Evolutionary conservation across 2,797 vertebrate genomes (phyloP).

Genomic region (Acrocephalus scirpaceus): DNA sequence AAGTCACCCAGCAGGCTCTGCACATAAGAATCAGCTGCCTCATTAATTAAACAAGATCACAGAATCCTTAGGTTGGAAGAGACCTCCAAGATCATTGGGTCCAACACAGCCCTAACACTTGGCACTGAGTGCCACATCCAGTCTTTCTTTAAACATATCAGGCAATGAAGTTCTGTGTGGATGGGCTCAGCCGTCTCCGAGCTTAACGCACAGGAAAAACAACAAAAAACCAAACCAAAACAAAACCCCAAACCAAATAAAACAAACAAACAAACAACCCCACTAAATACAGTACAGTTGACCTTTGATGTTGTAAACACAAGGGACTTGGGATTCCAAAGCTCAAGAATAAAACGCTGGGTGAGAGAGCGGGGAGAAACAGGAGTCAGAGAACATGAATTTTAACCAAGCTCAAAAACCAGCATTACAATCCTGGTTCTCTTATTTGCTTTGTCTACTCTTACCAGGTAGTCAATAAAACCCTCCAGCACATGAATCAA

Average conservation of each 20-base stretch:
- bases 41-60: neutral
- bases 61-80: neutral
- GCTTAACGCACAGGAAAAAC: neutral
- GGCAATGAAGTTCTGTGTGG: neutral
- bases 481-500: neutral
- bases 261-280: neutral
- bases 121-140: neutral
- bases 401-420: neutral
- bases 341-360: neutral
- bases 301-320: neutral
- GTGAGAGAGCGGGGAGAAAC: accelerated
- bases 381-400: neutral
- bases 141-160: neutral
- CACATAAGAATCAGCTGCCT: neutral
- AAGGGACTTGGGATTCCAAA: neutral
- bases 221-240: neutral
- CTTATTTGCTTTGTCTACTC: neutral
- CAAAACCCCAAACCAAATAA: neutral
- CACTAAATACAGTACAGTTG: neutral
- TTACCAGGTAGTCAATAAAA: neutral
- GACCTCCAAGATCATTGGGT: neutral
- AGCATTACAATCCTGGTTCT: neutral
- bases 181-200: neutral
- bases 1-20: neutral
- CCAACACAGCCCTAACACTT: neutral